Percentiles rank a stretch among this genome's conserved stretches.
These are phyloP conservation scores for Leptoclinus maculatus DNA, from an alignment of 2,797 vertebrate genomes.

Conservation along the genomic window DNA sequence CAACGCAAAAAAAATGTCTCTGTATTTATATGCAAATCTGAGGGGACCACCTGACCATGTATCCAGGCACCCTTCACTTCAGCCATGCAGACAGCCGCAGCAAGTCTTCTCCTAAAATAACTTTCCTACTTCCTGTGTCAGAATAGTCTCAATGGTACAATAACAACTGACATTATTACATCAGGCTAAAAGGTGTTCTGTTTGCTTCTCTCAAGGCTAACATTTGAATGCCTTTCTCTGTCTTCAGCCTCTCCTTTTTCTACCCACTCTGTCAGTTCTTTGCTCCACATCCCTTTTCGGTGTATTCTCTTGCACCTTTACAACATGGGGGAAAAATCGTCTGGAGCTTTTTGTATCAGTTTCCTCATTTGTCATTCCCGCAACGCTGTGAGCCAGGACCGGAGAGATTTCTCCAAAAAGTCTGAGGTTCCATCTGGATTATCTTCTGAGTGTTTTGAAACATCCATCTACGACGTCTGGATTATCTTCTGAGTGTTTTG, in stretches of 20 bases:
- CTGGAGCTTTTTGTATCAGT: constrained; percentile 31
- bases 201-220: neutral
- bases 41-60: constrained; percentile 62
- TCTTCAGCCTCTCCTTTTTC: neutral
- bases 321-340: constrained; percentile 4
- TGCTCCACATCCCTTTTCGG: neutral
- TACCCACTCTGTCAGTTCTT: neutral
- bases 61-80: constrained; percentile 45
- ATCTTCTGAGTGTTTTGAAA: constrained; percentile 49
- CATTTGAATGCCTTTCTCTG: neutral
- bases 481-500: constrained; percentile 50
- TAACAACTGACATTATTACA: constrained; percentile 20
- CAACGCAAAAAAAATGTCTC: constrained; percentile 64
- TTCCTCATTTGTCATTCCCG: constrained; percentile 42
- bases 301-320: constrained; percentile 14
- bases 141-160: constrained; percentile 5
- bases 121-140: constrained; percentile 26
- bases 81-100: constrained; percentile 13
- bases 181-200: constrained; percentile 11
- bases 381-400: constrained; percentile 15
- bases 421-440: constrained; percentile 46
- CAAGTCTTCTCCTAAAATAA: constrained; percentile 27
- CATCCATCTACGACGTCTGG: constrained; percentile 48
- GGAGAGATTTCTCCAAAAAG: constrained; percentile 21
- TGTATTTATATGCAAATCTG: constrained; percentile 80